A percentile compares a stretch with the other conserved stretches of the same genome.
phyloP scores from a whole-genome alignment of 2,888 invertebrate species.

The Petrolisthes cinctipes region DNA sequence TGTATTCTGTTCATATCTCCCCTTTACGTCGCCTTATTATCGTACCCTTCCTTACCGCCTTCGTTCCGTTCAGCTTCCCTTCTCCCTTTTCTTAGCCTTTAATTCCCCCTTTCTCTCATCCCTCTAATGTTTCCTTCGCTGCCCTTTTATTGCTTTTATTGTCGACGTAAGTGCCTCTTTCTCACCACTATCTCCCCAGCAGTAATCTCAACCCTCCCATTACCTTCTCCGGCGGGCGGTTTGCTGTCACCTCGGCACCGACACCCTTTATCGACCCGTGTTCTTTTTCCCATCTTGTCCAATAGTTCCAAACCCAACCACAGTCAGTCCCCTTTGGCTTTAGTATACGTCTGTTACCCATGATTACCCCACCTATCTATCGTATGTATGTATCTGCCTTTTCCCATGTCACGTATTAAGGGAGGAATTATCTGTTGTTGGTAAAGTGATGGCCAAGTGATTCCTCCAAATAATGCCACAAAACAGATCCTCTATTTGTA shows the following conservation, averaged over 20 bases:
- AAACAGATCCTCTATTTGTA: too few species aligned
- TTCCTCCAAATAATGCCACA: too few species aligned
- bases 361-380: background rate
- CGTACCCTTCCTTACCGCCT: background rate
- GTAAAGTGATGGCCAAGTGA: too few species aligned
- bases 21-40: background rate
- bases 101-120: background rate
- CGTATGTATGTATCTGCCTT: background rate
- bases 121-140: background rate
- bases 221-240: background rate
- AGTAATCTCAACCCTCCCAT: background rate
- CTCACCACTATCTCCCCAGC: background rate
- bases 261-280: background rate
- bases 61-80: background rate
- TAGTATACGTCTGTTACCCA: background rate
- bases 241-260: background rate
- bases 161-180: background rate
- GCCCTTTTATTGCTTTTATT: background rate
- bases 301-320: background rate
- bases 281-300: background rate
- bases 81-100: background rate
- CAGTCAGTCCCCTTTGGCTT: background rate
- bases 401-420: too few species aligned
- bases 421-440: too few species aligned
- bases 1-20: background rate